Percentiles rank a stretch among this genome's conserved stretches.
phyloP scores from a whole-genome alignment of 2,113 vertebrate genomes.

The Ictalurus furcatus region DNA sequence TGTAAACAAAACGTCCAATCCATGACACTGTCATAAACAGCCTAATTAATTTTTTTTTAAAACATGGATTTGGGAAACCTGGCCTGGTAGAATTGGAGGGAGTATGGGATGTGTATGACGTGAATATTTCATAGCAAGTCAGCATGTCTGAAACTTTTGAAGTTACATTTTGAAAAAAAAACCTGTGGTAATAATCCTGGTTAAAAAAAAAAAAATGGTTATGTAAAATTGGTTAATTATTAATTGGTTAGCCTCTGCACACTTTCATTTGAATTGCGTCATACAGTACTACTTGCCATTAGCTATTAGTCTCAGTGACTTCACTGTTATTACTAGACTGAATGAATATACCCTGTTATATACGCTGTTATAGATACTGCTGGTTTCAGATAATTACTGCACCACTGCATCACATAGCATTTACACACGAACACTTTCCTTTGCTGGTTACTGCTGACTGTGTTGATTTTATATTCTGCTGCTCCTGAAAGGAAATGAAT shows the following conservation, averaged over 20 bases:
- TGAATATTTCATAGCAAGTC: not conserved
- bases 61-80: not conserved
- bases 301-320: not conserved
- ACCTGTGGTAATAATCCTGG: not conserved
- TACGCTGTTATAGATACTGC: not conserved
- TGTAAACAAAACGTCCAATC: not conserved
- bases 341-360: too few species aligned
- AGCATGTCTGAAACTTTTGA: not conserved
- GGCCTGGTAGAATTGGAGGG: not conserved
- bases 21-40: not conserved
- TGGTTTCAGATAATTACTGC: not conserved
- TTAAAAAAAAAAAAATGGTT: not conserved
- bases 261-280: not conserved
- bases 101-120: not conserved
- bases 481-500: conserved; percentile 8
- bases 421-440: not conserved
- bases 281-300: not conserved
- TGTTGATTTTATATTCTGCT: conserved; percentile 11
- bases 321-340: not conserved
- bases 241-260: too few species aligned
- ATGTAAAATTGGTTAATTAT: too few species aligned
- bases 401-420: not conserved
- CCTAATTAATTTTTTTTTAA: not conserved
- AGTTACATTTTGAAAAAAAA: not conserved
- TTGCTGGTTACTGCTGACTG: not conserved